Conservation (phyloP, 2,888 invertebrate species). For the Chesias legatella region DNA sequence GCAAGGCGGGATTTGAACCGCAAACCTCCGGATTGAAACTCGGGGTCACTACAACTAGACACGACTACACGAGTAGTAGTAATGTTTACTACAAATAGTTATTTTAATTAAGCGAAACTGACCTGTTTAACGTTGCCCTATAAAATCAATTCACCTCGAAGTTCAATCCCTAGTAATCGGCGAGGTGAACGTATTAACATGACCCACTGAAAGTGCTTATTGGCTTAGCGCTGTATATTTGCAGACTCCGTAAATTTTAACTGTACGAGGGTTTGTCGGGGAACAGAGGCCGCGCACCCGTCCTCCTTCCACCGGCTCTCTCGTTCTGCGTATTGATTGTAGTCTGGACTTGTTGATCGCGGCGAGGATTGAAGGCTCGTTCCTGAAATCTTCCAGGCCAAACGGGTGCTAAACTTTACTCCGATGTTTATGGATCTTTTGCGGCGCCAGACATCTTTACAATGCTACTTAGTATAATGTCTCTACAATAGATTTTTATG, state of each 20-base stretch:
- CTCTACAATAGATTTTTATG: conserved; percentile 4
- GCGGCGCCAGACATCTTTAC: conserved; percentile 21
- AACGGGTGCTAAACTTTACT: conserved; percentile 18
- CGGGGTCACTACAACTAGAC: too few species aligned
- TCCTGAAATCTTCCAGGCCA: conserved; percentile 39
- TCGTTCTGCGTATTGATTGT: conserved; percentile 71
- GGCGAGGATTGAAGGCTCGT: conserved; percentile 41
- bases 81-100: neutral
- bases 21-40: too few species aligned
- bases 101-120: neutral
- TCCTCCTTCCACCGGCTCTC: conserved; percentile 51
- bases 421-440: conserved; percentile 12
- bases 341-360: conserved; percentile 77
- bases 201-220: conserved; percentile 15
- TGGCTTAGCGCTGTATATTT: conserved; percentile 19
- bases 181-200: conserved; percentile 6
- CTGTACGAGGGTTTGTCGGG: conserved; percentile 27
- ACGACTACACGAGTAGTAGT: too few species aligned
- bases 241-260: conserved; percentile 23
- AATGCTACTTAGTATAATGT: neutral
- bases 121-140: neutral
- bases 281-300: conserved; percentile 39
- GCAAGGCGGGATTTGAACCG: too few species aligned
- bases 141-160: too few species aligned
- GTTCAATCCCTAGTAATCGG: too few species aligned